Base-by-base conservation (phyloP, 2,113 vertebrate genomes). In the Marmota flaviventris region DNA sequence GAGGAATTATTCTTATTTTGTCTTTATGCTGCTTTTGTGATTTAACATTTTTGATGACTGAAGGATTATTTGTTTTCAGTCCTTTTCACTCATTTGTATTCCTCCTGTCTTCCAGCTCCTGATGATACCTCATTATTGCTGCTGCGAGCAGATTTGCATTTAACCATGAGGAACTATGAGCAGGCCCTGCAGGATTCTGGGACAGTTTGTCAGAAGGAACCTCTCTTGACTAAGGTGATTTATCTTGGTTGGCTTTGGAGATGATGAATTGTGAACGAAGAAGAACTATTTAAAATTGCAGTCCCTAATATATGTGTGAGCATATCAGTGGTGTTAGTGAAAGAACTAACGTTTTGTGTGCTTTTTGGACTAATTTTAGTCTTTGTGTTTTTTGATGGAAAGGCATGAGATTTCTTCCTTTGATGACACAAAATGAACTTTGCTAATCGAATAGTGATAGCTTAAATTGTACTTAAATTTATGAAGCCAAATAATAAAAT, bases 151-250 rank as follows among this genome's bases (percentile, higher is more conserved):
- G 99, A 99, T 45, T 94, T 99, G 75, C 98, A 99, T 98, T 98
- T 98, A 51, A 98, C 98, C 88, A 98, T 99, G 99, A 99, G 98
- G 65, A 99, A 99, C 98, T 99, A 99, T 94, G 98, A 98, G 69
- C 99, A 99, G 97, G 99, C 99, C 20, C 98, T 99, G 91, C 98
- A 99, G 12, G 99, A 99, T 4, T 98, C 98, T 0, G 98, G 95
- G 0, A 39, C 72, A 39, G 97, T 99, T 53, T 99, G 99, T 93
- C 97, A 98, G 78, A 98, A 98, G 63, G 99, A 99, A 69, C 99
- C 99, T 76, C 98, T 98, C 45, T 99, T 99, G 98, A 98, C 99
- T 12, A 99, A 99, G 99, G 99, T 99, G 16, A 98, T 0, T 75
- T 58, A 5, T 77, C 37, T 85, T 96, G 76, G 58, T 42, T 13